Evolutionary conservation across 2,797 vertebrate species (phyloP), one percentile per base, ranked within the genome.

Genomic region (Diplodus puntazzo): DNA sequence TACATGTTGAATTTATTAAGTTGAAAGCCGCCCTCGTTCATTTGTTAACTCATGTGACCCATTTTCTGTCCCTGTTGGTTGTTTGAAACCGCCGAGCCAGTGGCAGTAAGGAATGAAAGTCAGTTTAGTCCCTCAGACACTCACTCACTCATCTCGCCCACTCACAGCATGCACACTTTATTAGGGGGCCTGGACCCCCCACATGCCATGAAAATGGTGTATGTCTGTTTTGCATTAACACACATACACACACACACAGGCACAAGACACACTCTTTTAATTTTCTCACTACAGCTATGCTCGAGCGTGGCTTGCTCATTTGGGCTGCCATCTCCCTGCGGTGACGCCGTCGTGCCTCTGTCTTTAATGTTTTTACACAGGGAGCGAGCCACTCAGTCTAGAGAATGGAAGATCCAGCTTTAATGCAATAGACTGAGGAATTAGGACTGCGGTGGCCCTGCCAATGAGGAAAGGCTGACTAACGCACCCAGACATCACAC

Each of bases 321-420:
- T 84, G 90, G 86, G 88, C 90, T 92, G 94, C 94, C 94, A 89
- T 94, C 87, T 94, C 88, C 81, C 91, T 95, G 95, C 89, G 95
- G 95, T 94, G 95, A 95, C 95, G 94, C 95, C 94, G 91, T 87
- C 87, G 87, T 86, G 95, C 93, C 94, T 93, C 92, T 67, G 92
- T 88, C 92, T 92, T 91, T 94, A 90, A 95, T 94, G 92, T 95
- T 94, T 95, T 95, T 93, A 95, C 89, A 84, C 91, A 86, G 76
- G 60, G 72, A 89, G 85, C 78, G 89, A 92, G 91, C 88, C 92
- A 67, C 92, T 93, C 90, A 92, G 93, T 95, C 95, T 95, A 77
- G 78, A 91, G 89, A 78, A 89, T 72, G 42, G 83, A 91, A 72
- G 77, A 89, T 91, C 93, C 88, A 93, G 86, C 81, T 88, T 92